Percentiles rank a stretch among this genome's conserved stretches.
phyloP scores from a whole-genome alignment of 1,140 invertebrate species.

The Ceratosolen solmsi region DNA sequence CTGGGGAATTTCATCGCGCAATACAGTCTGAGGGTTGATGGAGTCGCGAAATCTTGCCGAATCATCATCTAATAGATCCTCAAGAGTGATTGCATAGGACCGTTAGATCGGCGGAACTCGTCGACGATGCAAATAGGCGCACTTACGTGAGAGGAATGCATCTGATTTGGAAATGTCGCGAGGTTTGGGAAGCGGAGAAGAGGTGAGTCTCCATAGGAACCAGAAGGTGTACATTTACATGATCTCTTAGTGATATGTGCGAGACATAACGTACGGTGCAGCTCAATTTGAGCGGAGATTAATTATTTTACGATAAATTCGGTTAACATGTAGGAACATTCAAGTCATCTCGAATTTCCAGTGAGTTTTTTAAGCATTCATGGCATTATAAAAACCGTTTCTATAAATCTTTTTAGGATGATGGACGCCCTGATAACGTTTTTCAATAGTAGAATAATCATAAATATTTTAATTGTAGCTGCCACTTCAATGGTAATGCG shows the following conservation, averaged over 20 bases:
- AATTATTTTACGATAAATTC: neutral
- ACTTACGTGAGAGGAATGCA: constrained; percentile 48
- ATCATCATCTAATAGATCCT: constrained; percentile 31
- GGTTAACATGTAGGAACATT: neutral
- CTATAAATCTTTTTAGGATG: too few relatives aligned
- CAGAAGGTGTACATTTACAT: constrained; percentile 17
- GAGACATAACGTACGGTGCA: neutral
- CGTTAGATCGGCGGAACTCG: constrained; percentile 33
- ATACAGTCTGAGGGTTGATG: neutral
- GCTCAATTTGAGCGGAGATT: neutral
- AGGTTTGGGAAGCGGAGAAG: neutral
- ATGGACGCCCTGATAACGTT: too few relatives aligned
- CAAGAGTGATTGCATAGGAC: constrained; percentile 43
- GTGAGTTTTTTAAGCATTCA: too few relatives aligned
- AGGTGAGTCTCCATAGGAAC: neutral
- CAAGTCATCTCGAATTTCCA: too few relatives aligned
- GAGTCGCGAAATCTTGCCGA: constrained; percentile 15
- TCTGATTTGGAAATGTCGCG: neutral
- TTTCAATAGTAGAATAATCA: constrained; percentile 1
- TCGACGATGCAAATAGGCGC: constrained; percentile 46
- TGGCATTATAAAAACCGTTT: too few relatives aligned
- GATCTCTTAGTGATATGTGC: neutral
- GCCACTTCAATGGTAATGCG: neutral
- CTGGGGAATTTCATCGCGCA: neutral
- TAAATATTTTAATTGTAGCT: constrained; percentile 30